A percentile compares a stretch with the other conserved stretches of the same genome.
Conservation (phyloP, 2,888 invertebrate species). For the Stenichneumon culpator region DNA sequence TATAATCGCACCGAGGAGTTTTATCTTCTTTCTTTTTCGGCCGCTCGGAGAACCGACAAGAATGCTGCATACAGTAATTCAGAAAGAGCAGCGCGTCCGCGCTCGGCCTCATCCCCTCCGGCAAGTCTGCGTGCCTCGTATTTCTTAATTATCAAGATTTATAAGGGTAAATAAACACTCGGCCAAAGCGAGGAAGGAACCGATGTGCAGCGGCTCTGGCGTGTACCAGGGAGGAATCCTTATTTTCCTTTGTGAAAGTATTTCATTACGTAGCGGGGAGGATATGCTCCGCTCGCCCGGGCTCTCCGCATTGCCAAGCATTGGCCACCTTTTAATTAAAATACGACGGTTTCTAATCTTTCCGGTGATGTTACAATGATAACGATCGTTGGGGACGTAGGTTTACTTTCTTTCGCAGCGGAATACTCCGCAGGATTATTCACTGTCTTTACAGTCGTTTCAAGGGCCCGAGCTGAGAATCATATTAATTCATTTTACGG, state of each 20-base stretch:
- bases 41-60: not conserved
- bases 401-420: conserved; percentile 3
- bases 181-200: conserved; percentile 17
- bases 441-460: not conserved
- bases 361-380: conserved; percentile 60
- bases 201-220: conserved; percentile 1
- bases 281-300: conserved; percentile 17
- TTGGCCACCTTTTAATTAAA: conserved; percentile 65
- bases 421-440: conserved; percentile 25
- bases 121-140: conserved; percentile 45
- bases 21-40: not conserved
- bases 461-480: no score
- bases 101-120: not conserved
- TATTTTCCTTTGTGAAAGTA: conserved; percentile 61
- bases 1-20: conserved; percentile 6
- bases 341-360: conserved; percentile 52
- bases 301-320: conserved; percentile 28
- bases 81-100: conserved; percentile 28
- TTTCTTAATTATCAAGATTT: conserved; percentile 67
- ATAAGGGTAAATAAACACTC: conserved; percentile 64
- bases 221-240: conserved; percentile 41
- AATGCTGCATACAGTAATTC: conserved; percentile 32
- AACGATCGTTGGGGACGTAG: conserved; percentile 49
- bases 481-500: no score
- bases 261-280: conserved; percentile 56